Evolutionary conservation across 1,140 invertebrate genomes (phyloP).

Genomic region (Caligus rogercresseyi): DNA sequence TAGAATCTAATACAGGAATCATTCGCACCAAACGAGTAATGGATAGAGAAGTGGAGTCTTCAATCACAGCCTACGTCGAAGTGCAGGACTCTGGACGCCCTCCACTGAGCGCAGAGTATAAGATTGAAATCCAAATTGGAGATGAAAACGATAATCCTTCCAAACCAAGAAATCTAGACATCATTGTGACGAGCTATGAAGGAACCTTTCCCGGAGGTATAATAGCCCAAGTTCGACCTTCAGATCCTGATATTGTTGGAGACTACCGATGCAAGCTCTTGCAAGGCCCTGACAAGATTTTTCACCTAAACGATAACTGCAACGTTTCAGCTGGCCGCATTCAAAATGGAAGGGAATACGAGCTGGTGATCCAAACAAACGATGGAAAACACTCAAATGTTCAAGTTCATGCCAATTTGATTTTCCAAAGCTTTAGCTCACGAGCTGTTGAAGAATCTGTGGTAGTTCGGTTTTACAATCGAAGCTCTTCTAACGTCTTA

Average conservation of each 20-base stretch:
- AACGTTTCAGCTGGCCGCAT: slow-evolving; percentile 41
- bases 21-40: slow-evolving; percentile 55
- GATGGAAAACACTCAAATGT: slow-evolving; percentile 73
- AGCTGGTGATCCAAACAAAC: slow-evolving; percentile 60
- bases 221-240: slow-evolving; percentile 73
- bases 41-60: slow-evolving; percentile 58
- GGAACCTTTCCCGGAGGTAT: slow-evolving; percentile 45
- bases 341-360: slow-evolving; percentile 29
- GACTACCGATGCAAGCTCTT: slow-evolving; percentile 67
- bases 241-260: slow-evolving; percentile 68
- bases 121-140: slow-evolving; percentile 51
- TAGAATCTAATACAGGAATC: slow-evolving; percentile 58
- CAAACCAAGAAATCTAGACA: slow-evolving; percentile 53
- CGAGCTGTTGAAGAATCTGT: slow-evolving; percentile 6
- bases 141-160: slow-evolving; percentile 87
- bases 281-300: slow-evolving; percentile 34
- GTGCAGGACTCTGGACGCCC: slow-evolving; percentile 74
- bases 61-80: slow-evolving; percentile 53
- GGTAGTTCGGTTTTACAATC: slow-evolving; percentile 44
- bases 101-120: slow-evolving; percentile 54
- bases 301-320: slow-evolving; percentile 54
- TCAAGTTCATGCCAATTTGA: slow-evolving; percentile 6
- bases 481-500: neutral
- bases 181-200: slow-evolving; percentile 57
- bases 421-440: neutral